Evolutionary conservation across 1,140 invertebrate genomes (phyloP).

Genomic region (Rhagoletis pomonella): DNA sequence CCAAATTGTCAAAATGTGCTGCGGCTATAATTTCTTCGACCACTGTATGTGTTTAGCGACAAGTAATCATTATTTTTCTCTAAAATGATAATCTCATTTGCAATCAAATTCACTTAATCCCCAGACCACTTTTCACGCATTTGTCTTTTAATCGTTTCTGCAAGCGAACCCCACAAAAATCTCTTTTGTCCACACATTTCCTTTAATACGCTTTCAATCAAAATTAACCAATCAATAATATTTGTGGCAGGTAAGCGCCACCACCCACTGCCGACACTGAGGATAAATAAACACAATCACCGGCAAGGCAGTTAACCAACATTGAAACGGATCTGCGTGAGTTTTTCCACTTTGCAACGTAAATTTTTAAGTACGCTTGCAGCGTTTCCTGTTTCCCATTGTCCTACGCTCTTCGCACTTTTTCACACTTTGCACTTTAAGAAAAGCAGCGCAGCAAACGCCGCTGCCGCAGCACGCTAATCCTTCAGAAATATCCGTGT

Average conservation of each 20-base stretch:
- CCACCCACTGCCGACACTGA: background rate
- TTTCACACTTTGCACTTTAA: conserved; percentile 23
- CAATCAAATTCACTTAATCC: too few species aligned
- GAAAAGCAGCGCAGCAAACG: background rate
- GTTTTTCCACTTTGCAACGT: background rate
- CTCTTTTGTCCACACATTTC: background rate
- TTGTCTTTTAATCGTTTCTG: background rate
- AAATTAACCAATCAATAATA: background rate
- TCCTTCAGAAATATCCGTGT: background rate
- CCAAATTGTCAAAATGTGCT: too few species aligned
- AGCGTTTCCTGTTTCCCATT: background rate
- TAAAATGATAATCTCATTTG: too few species aligned
- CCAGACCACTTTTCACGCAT: too few species aligned
- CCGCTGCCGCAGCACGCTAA: conserved; percentile 19
- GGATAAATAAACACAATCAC: conserved; percentile 11
- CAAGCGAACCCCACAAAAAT: background rate
- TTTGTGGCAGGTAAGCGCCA: background rate
- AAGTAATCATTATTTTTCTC: too few species aligned
- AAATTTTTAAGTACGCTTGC: background rate
- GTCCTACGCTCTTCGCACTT: background rate
- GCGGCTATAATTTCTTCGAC: too few species aligned
- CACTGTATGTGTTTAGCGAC: too few species aligned
- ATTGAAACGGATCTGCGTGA: background rate
- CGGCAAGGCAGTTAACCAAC: background rate
- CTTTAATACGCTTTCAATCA: background rate